These are phyloP conservation scores for Ovibos moschatus DNA, from an alignment of 2,113 vertebrate genomes.

Conservation along the genomic window DNA sequence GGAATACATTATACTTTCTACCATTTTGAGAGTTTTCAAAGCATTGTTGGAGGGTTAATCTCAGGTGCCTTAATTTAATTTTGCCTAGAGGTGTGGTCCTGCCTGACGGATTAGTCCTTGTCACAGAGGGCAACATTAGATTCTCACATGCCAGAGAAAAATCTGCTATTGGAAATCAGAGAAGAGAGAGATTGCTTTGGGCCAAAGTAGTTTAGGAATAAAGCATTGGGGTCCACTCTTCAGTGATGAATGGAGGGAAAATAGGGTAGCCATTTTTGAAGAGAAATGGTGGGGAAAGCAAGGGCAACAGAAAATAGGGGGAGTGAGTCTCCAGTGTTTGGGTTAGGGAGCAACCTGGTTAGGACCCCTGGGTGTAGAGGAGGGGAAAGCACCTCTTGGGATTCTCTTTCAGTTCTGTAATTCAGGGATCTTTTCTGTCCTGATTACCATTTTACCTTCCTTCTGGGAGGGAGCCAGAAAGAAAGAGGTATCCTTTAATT, in stretches of 20 bases:
- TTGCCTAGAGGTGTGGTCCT: neutral
- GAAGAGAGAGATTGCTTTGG: neutral
- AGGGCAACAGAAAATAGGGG: neutral
- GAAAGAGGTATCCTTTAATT: neutral
- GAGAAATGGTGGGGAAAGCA: neutral
- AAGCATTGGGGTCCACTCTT: neutral
- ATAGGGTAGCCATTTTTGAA: neutral
- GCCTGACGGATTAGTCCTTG: neutral
- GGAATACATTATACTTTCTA: neutral
- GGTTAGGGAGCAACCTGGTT: neutral
- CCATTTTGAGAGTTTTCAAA: neutral
- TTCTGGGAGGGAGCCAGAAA: neutral
- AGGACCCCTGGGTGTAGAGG: neutral
- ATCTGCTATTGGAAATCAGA: neutral
- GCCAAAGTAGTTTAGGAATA: neutral
- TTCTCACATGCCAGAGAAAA: neutral
- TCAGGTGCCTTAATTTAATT: neutral
- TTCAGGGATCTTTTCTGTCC: neutral
- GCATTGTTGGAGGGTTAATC: neutral
- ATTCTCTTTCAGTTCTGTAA: neutral
- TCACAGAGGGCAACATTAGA: neutral
- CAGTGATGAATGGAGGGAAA: neutral
- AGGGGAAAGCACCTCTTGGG: neutral
- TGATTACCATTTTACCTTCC: neutral
- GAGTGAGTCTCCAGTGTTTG: neutral